Percentiles rank a stretch among this genome's conserved stretches.
These are phyloP conservation scores for Tenualosa ilisha DNA, from an alignment of 2,797 vertebrate species.

Conservation along the genomic window DNA sequence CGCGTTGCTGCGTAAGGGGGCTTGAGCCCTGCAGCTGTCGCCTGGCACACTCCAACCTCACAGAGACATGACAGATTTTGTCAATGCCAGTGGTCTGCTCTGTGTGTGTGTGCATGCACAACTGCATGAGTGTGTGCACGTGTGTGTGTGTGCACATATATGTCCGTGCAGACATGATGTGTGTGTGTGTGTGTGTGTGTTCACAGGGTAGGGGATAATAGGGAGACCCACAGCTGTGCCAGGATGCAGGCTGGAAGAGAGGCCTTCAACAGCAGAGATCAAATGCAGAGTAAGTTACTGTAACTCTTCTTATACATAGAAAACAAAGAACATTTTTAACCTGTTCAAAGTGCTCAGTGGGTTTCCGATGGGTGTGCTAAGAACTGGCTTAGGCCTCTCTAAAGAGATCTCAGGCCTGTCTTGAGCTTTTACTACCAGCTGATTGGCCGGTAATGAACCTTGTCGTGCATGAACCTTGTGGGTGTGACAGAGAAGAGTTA, in stretches of 20 bases:
- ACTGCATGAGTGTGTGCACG: constrained; percentile 71
- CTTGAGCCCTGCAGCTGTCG: constrained; percentile 82
- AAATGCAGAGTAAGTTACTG: neutral
- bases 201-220: neutral
- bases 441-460: neutral
- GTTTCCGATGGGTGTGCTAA: too few relatives aligned
- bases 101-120: constrained; percentile 48
- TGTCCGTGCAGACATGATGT: too few relatives aligned
- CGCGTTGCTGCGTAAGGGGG: constrained; percentile 62
- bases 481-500: neutral
- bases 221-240: neutral
- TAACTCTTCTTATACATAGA: neutral
- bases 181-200: neutral
- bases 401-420: neutral
- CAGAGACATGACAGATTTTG: constrained; percentile 80
- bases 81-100: constrained; percentile 81
- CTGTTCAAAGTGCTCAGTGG: too few relatives aligned
- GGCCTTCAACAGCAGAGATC: neutral
- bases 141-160: constrained; percentile 62
- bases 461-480: neutral
- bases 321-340: neutral
- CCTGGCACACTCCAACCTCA: constrained; percentile 84
- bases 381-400: too few relatives aligned
- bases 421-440: neutral
- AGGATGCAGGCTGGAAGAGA: neutral